Evolutionary conservation across 2,888 invertebrate genomes (phyloP), one percentile per base, ranked within the genome.

Genomic region (Parapristionchus giblindavisi): DNA sequence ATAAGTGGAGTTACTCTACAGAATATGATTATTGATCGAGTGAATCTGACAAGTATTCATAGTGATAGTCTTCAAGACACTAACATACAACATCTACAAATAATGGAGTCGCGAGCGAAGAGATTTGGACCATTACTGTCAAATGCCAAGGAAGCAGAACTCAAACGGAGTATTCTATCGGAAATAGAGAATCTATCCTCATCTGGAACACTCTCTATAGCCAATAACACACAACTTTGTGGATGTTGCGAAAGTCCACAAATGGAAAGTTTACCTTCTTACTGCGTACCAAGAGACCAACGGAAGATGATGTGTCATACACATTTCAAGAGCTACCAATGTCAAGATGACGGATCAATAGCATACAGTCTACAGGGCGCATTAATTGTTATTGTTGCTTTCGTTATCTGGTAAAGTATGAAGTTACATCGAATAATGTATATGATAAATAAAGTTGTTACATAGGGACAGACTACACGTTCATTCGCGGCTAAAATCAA

Each of bases 221-320:
- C 66, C 32, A 66, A 66, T 24, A 66, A 66, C 66, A 66, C 66
- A 21, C 32, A 38, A n/a, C 11, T 66, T 0, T 66, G 66, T 14
- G 66, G 66, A 5, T 66, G 66, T 51, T 66, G 66, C 51, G 48
- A 48, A 21, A 21, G 11, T 11, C 32, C 17, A n/a, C 43, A 51
- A 8, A 17, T 8, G 24, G n/a, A 54, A 6, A 6, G 6, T n/a
- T 24, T 5, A 17, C 54, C 54, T 24, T n/a, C n/a, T 6, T 54
- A n/a, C 54, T 66, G 66, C 40, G 34, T 66, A 34, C 51, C 51
- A 0, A n/a, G 29, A 2, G 29, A 36, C 1, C 34, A 51, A 1
- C 43, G 66, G 29, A 3, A 0, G 1, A 32, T 29, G 2, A 27
- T 66, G 48, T 66, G 66, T 34, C 32, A 66, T 34, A 66, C 32